Conservation (phyloP, 2,797 vertebrate genomes). For the Trachurus trachurus region DNA sequence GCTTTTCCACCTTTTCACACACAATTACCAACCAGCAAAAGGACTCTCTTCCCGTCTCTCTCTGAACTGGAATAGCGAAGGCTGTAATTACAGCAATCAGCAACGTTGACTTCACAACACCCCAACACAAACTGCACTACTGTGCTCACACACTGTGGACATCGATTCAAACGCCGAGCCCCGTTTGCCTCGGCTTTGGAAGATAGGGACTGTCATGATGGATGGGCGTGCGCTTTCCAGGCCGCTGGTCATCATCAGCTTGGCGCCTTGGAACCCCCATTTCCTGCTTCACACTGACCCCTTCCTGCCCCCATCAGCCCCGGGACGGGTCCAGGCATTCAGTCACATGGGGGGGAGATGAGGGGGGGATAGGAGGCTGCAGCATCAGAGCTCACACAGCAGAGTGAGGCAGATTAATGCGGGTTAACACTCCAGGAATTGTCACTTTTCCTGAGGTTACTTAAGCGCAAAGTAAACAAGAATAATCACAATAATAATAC, state of each 20-base stretch:
- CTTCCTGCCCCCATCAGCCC: conserved; percentile 73
- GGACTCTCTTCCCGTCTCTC: conserved; percentile 24
- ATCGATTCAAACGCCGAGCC: conserved; percentile 56
- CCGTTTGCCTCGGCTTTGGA: conserved; percentile 18
- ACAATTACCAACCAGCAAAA: conserved; percentile 53
- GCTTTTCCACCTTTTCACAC: conserved; percentile 77
- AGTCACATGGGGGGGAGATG: conserved; percentile 43
- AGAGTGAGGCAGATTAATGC: conserved; percentile 69
- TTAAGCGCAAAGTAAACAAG: conserved; percentile 72
- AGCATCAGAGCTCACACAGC: conserved; percentile 59
- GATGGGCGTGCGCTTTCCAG: conserved; percentile 76
- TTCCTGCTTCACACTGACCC: conserved; percentile 75
- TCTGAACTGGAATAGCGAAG: conserved; percentile 46
- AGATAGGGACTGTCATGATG: conserved; percentile 75
- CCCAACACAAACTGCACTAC: conserved; percentile 33
- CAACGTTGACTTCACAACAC: conserved; percentile 55
- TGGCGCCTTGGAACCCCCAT: conserved; percentile 56
- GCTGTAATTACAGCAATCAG: conserved; percentile 75
- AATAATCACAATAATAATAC: conserved; percentile 71
- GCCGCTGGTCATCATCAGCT: conserved; percentile 77
- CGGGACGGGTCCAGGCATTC: conserved; percentile 62
- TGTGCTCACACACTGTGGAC: conserved; percentile 54
- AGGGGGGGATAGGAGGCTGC: conserved; percentile 27
- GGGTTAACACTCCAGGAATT: conserved; percentile 74
- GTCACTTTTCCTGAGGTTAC: conserved; percentile 70